phyloP scores from a whole-genome alignment of 2,888 invertebrate genomes.

The Fragum sueziense region DNA sequence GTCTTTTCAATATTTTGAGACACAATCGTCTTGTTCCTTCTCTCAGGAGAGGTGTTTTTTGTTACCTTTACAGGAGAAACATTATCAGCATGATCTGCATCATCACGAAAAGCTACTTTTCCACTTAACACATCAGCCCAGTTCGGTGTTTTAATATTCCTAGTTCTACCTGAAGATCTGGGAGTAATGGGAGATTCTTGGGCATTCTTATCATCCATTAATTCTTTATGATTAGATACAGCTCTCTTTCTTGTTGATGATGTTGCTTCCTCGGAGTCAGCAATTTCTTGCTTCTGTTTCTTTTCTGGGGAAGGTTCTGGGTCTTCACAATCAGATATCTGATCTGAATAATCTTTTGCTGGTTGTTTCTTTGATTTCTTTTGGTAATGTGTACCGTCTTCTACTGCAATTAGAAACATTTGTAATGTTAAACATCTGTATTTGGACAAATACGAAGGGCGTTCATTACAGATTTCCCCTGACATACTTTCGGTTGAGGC shows the following conservation, averaged over 20 bases:
- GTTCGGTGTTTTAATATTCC: slow-evolving; percentile 52
- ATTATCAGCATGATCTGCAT: slow-evolving; percentile 16
- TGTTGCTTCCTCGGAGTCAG: background rate
- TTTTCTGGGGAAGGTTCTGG: background rate
- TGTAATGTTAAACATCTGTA: background rate
- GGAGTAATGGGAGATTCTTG: background rate
- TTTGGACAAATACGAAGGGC: background rate
- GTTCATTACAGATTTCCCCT: too few relatives aligned
- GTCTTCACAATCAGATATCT: background rate
- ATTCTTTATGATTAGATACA: too few relatives aligned
- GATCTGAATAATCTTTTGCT: background rate
- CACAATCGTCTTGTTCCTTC: background rate
- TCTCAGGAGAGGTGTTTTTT: background rate
- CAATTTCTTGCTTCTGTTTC: background rate
- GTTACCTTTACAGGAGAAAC: background rate
- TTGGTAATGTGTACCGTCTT: background rate
- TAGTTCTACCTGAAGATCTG: slow-evolving; percentile 31
- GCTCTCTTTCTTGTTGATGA: background rate
- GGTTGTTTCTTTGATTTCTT: background rate
- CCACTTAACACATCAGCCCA: slow-evolving; percentile 58
- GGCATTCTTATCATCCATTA: background rate
- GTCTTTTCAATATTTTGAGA: background rate
- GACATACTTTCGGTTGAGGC: too few relatives aligned
- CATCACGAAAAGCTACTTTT: slow-evolving; percentile 39
- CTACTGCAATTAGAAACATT: background rate